Evolutionary conservation across 2,113 vertebrate genomes (phyloP), one percentile per base, ranked within the genome.

Genomic region (Scomber scombrus): DNA sequence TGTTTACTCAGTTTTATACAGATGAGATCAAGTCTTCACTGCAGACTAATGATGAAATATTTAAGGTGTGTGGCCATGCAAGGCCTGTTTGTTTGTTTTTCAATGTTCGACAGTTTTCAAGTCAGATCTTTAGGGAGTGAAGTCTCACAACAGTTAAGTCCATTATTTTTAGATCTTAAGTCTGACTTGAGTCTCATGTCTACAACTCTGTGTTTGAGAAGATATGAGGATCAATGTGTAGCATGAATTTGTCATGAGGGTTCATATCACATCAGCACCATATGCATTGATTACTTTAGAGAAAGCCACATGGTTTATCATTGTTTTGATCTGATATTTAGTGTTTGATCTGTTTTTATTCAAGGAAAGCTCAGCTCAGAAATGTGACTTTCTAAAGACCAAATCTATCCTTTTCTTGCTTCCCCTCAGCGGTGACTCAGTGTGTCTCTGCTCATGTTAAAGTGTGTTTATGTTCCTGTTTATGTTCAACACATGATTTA

Each of bases 391-490:
- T 45, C 16, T 51, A 23, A 29, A 1, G 5, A 23, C 46, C 6
- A 40, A 16, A 19, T 69, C 1, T 46, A 49, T 61, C 11, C 1
- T 60, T 78, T 19, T 69, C 14, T 80, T 75, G 51, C 55, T 86
- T 83, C 66, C 26, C 21, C 34, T 82, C 71, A 12, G 68, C 13
- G 63, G 68, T 90, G 87, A 88, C 62, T 83, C 85, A 76, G 14
- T 45, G 0, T 51, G 45, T 78, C 2, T 73, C 5, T 23, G 43
- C 75, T 50, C 5, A 3, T 64, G 31, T 58, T 11, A 3, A 18
- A 16, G 52, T 61, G 12, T 75, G 12, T 79, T 40, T 60, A 31
- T 19, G 13, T 47, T 23, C 31, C 19, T 66, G 26, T 0, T 69
- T 40, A 26, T 13, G 50, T 84, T 85, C 88, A 81, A 83, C 87